Conservation (phyloP, 2,888 invertebrate genomes). For the Pilophorus perplexus region DNA sequence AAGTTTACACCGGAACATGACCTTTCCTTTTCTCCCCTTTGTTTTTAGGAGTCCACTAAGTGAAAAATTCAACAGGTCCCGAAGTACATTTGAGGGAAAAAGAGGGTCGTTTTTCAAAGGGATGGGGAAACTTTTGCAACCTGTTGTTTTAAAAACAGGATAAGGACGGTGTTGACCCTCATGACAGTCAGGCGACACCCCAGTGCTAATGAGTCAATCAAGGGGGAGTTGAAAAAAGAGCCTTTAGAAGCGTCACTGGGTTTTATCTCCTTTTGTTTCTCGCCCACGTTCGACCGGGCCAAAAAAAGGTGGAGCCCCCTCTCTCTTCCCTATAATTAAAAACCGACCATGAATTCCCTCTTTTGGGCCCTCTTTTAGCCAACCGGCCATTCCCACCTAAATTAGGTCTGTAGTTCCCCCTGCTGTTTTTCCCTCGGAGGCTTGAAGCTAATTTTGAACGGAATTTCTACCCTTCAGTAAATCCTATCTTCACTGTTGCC, state of each 20-base stretch:
- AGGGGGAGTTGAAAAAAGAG: too few species aligned
- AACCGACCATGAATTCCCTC: constrained; percentile 13
- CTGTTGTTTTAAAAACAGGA: constrained; percentile 21
- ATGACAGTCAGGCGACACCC: background rate
- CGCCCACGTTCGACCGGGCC: too few species aligned
- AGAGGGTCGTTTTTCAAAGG: constrained; percentile 15
- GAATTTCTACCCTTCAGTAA: too few species aligned
- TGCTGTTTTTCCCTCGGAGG: too few species aligned
- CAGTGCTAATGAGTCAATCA: constrained; percentile 27
- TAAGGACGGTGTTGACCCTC: background rate
- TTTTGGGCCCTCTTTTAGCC: constrained; percentile 1
- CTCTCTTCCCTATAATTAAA: constrained; percentile 27
- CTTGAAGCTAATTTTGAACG: too few species aligned
- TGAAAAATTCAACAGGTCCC: constrained; percentile 34
- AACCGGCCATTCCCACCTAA: too few species aligned
- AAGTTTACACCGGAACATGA: background rate
- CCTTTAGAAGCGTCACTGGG: too few species aligned
- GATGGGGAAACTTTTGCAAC: background rate
- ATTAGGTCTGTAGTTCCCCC: too few species aligned
- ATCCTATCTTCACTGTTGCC: too few species aligned
- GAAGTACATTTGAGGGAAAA: constrained; percentile 10
- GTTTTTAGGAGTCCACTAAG: background rate
- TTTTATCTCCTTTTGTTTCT: too few species aligned
- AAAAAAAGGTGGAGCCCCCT: too few species aligned
- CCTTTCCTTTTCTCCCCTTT: background rate